phyloP scores from a whole-genome alignment of 2,888 invertebrate genomes.

The Silvanus unidentatus region DNA sequence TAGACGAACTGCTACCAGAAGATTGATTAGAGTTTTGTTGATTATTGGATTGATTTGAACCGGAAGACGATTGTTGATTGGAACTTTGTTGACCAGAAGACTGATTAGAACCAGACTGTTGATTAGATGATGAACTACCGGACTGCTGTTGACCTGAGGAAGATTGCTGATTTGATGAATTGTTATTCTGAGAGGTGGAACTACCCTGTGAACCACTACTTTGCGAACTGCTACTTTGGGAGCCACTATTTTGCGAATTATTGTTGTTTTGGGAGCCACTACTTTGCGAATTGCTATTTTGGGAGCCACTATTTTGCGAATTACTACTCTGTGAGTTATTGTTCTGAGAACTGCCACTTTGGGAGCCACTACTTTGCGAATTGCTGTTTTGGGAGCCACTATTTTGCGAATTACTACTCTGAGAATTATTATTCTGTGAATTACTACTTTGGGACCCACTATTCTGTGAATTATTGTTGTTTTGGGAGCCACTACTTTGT shows the following conservation, averaged over 20 bases:
- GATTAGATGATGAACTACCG: constrained; percentile 10
- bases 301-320: neutral
- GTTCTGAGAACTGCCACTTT: constrained; percentile 8
- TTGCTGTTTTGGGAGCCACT: constrained; percentile 5
- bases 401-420: constrained; percentile 6
- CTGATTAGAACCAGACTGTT: constrained; percentile 16
- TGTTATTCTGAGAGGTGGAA: constrained; percentile 16
- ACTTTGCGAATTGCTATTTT: neutral
- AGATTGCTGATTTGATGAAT: constrained; percentile 14
- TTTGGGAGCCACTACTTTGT: neutral
- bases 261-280: too few species aligned
- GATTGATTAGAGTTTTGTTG: constrained; percentile 10
- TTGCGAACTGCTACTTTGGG: too few species aligned
- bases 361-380: constrained; percentile 6
- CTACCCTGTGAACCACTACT: constrained; percentile 8
- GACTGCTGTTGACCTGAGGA: constrained; percentile 10
- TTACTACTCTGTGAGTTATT: constrained; percentile 8
- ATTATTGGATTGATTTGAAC: constrained; percentile 3
- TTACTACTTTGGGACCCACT: constrained; percentile 7
- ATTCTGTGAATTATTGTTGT: constrained; percentile 3
- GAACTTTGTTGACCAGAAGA: constrained; percentile 11
- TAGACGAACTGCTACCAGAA: neutral
- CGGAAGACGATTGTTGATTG: neutral
- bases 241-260: too few species aligned
- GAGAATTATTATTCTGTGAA: neutral